Evolutionary conservation across 1,140 invertebrate species (phyloP).

Genomic region (Berghia stephanieae): DNA sequence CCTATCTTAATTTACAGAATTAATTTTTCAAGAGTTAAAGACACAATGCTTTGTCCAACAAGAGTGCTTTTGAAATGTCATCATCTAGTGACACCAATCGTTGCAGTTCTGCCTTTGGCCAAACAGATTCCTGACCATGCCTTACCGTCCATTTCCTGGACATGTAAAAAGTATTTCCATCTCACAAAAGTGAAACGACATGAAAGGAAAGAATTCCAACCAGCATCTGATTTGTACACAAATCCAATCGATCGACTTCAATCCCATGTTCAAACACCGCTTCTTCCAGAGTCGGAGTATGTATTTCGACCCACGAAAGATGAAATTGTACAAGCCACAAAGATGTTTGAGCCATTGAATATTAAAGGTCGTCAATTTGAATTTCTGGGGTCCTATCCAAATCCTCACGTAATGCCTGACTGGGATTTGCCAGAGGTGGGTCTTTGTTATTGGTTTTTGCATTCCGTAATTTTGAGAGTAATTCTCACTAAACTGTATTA

Average conservation of each 20-base stretch:
- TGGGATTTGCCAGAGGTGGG: slow-evolving; percentile 29
- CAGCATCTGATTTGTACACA: slow-evolving; percentile 14
- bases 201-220: not conserved
- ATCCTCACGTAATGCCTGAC: slow-evolving; percentile 30
- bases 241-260: slow-evolving; percentile 24
- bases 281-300: slow-evolving; percentile 23
- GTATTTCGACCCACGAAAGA: slow-evolving; percentile 15
- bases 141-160: slow-evolving; percentile 5
- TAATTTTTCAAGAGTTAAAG: no score
- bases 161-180: slow-evolving; percentile 10
- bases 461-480: no score
- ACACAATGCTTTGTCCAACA: no score
- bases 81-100: no score
- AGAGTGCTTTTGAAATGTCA: no score
- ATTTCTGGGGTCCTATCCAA: slow-evolving; percentile 28
- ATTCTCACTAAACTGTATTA: no score
- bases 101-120: no score
- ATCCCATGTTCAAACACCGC: slow-evolving; percentile 25
- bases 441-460: not conserved
- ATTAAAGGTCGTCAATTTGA: slow-evolving; percentile 3
- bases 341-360: slow-evolving; percentile 9
- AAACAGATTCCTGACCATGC: no score
- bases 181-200: not conserved
- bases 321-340: slow-evolving; percentile 10
- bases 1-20: no score